Evolutionary conservation across 2,888 invertebrate species (phyloP), one percentile per base, ranked within the genome.

Genomic region (Cepaea hortensis): DNA sequence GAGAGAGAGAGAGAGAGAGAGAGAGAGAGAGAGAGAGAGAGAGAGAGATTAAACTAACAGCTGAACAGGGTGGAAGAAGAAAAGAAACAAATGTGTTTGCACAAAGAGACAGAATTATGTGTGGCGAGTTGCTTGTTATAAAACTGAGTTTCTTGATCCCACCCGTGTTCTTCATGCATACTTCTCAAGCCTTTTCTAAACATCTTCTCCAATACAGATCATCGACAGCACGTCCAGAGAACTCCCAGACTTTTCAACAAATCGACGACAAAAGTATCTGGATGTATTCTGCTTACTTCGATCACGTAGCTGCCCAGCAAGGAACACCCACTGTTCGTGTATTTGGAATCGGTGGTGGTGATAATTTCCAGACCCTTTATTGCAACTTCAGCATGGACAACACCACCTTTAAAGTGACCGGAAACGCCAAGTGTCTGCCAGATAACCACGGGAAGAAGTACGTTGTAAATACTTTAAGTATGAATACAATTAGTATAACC

Each of bases 221-320:
- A 55, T 20, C 50, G 46, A 55, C 20, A 20, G 55, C 35, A 7
- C 18, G 55, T 15, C 11, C 50, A 79, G 46, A 79, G 15, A 46
- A 7, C 11, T n/a, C 23, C 20, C 50, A 18, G 20, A 79, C 76
- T 18, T 61, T 50, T 20, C 80, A 81, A 20, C 23, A 62, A 20
- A 81, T 83, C 48, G 73, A 73, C 73, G 23, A 55, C 11, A 46
- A 55, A 15, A 6, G 73, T 50, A 73, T 61, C 13, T 83, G 83
- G 83, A 7, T 83, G 4, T 83, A 73, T 50, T 83, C 83, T 6
- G 83, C 73, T n/a, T 73, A n/a, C 73, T 83, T 68, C 61, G 83
- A 83, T 72, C 48, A 73, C 20, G 61, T 70, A 20, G 50, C 81
- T 4, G 81, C 68, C 5, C 11, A 50, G 20, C 13, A 81, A 4